Conservation (phyloP, 1,140 invertebrate genomes). For the Drosophila arizonae region DNA sequence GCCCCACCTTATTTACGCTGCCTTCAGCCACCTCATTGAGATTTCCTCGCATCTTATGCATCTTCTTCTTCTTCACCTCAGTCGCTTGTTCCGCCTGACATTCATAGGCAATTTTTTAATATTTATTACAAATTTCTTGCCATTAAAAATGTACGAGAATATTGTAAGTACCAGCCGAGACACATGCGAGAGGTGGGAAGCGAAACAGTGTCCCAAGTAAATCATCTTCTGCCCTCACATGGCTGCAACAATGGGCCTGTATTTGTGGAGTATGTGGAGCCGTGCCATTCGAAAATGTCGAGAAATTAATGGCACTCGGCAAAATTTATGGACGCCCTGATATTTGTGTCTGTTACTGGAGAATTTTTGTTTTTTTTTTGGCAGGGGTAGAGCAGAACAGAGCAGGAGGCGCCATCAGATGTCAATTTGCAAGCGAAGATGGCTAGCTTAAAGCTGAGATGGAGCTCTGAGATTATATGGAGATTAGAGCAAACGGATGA, state of each 20-base stretch:
- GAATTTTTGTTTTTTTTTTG: not conserved
- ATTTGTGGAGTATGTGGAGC: slow-evolving; percentile 3
- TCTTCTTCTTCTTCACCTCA: slow-evolving; percentile 3
- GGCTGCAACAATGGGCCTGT: slow-evolving; percentile 29
- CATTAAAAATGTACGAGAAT: slow-evolving; percentile 70
- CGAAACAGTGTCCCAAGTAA: slow-evolving; percentile 58
- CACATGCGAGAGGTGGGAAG: not conserved
- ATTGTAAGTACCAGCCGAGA: slow-evolving; percentile 4
- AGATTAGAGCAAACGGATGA: too few relatives aligned
- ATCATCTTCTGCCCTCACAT: slow-evolving; percentile 43
- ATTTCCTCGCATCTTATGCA: slow-evolving; percentile 17
- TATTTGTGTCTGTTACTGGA: slow-evolving; percentile 54
- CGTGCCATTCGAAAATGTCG: slow-evolving; percentile 60
- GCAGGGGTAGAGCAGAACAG: too few relatives aligned
- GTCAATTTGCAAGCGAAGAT: slow-evolving; percentile 14
- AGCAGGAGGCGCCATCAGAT: too few relatives aligned
- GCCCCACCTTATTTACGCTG: not conserved
- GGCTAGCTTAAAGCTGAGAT: too few relatives aligned
- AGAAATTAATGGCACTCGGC: slow-evolving; percentile 73
- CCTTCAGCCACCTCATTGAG: slow-evolving; percentile 10
- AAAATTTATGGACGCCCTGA: slow-evolving; percentile 66
- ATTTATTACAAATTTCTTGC: slow-evolving; percentile 79
- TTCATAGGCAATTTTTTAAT: slow-evolving; percentile 56
- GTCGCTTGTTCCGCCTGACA: slow-evolving; percentile 59
- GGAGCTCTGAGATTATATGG: too few relatives aligned